phyloP scores from a whole-genome alignment of 2,797 vertebrate genomes.

The Micromesistius poutassou region DNA sequence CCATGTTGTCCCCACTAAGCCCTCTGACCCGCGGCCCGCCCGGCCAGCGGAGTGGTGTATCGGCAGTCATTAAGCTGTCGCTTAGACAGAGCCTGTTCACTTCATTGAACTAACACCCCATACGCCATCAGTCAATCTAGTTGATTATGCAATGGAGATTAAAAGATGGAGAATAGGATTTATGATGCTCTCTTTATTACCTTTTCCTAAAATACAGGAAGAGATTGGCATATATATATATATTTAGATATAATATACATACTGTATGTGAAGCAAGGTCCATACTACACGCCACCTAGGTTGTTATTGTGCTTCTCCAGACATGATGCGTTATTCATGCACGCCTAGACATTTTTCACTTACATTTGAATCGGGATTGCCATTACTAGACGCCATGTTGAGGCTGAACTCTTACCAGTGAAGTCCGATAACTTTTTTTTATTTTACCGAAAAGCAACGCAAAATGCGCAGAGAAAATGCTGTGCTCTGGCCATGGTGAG shows the following conservation, averaged over 20 bases:
- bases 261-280: too few relatives aligned
- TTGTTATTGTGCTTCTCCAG: too few relatives aligned
- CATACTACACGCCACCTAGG: too few relatives aligned
- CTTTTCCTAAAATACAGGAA: background rate
- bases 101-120: slow-evolving; percentile 32
- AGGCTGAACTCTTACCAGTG: too few relatives aligned
- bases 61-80: slow-evolving; percentile 50
- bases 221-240: background rate
- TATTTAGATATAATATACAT: background rate
- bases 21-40: slow-evolving; percentile 36
- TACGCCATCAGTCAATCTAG: slow-evolving; percentile 29
- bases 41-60: slow-evolving; percentile 33
- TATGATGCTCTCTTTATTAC: background rate
- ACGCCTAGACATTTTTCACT: too few relatives aligned
- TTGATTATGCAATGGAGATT: slow-evolving; percentile 18
- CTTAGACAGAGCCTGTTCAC: slow-evolving; percentile 58
- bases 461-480: too few relatives aligned
- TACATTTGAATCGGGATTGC: too few relatives aligned
- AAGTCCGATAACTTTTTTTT: too few relatives aligned
- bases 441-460: too few relatives aligned
- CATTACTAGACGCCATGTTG: too few relatives aligned
- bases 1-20: slow-evolving; percentile 29
- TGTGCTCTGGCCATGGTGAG: too few relatives aligned
- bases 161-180: background rate
- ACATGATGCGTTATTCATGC: too few relatives aligned